Percentiles rank a stretch among this genome's conserved stretches.
phyloP scores from a whole-genome alignment of 1,140 invertebrate genomes.

The Caligus rogercresseyi region DNA sequence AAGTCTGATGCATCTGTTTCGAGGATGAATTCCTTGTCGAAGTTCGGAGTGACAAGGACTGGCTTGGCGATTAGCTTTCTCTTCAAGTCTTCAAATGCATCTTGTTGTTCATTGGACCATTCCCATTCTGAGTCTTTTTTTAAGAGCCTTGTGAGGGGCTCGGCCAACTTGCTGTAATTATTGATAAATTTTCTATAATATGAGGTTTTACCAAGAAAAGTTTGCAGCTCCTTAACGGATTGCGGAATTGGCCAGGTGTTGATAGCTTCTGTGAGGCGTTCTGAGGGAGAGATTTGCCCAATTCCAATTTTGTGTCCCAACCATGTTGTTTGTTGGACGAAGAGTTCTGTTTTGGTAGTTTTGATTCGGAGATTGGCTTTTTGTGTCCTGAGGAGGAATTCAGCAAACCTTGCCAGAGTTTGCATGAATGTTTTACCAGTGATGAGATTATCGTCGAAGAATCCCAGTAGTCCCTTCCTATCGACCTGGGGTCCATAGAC shows the following conservation, averaged over 20 bases:
- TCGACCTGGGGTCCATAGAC: neutral
- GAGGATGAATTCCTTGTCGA: neutral
- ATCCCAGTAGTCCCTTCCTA: neutral
- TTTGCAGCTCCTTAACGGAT: neutral
- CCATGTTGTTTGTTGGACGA: neutral
- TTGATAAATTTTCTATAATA: neutral
- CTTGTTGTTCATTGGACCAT: neutral
- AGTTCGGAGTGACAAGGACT: neutral
- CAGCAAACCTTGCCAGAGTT: neutral
- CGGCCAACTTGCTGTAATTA: neutral
- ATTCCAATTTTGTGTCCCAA: neutral
- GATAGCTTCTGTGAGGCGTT: neutral
- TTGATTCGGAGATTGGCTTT: neutral
- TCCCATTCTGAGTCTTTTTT: neutral
- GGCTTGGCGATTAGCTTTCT: neutral
- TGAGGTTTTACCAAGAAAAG: neutral
- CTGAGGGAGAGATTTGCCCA: neutral
- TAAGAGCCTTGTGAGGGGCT: neutral
- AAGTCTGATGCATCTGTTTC: neutral
- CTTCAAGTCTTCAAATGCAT: neutral
- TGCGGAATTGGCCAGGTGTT: neutral
- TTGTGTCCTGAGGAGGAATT: neutral
- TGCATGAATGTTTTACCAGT: neutral
- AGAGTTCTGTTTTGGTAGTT: neutral
- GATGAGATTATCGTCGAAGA: constrained; percentile 2